phyloP scores from a whole-genome alignment of 2,888 invertebrate genomes.

The Parascotia fuliginaria region DNA sequence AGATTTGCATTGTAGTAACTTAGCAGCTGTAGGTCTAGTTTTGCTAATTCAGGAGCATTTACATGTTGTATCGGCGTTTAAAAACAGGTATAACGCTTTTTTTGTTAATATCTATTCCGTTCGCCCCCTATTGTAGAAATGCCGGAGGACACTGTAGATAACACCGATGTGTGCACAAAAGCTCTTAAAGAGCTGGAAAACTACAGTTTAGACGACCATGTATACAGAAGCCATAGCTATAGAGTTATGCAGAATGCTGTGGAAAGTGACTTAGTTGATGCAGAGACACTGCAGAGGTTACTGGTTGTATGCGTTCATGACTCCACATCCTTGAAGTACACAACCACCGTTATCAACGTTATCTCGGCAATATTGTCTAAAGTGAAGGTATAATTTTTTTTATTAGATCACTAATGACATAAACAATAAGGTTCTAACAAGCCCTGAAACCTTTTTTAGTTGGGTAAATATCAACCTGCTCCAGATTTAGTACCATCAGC shows the following conservation, averaged over 20 bases:
- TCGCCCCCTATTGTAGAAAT: conserved; percentile 50
- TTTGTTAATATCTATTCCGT: conserved; percentile 5
- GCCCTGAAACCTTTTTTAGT: conserved; percentile 32
- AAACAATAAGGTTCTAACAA: background rate
- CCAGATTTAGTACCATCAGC: conserved; percentile 57
- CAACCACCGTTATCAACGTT: conserved; percentile 51
- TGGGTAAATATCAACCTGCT: conserved; percentile 27
- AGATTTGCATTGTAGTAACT: background rate
- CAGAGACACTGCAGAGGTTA: conserved; percentile 48
- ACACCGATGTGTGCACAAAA: conserved; percentile 36
- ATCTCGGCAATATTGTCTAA: conserved; percentile 56
- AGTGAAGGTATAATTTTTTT: conserved; percentile 53
- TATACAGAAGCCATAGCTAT: conserved; percentile 46
- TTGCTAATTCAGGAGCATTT: background rate
- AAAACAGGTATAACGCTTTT: background rate
- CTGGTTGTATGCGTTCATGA: conserved; percentile 58
- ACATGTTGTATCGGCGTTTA: background rate
- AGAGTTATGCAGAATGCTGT: conserved; percentile 48
- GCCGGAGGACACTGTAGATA: conserved; percentile 47
- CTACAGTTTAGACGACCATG: conserved; percentile 37
- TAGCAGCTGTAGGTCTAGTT: background rate
- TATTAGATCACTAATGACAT: background rate
- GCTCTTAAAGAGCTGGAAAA: conserved; percentile 55
- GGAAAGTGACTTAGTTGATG: conserved; percentile 42
- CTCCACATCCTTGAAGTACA: conserved; percentile 40